A percentile compares a stretch with the other conserved stretches of the same genome.
Evolutionary conservation across 2,113 vertebrate genomes (phyloP).

Genomic region (Caretta caretta): DNA sequence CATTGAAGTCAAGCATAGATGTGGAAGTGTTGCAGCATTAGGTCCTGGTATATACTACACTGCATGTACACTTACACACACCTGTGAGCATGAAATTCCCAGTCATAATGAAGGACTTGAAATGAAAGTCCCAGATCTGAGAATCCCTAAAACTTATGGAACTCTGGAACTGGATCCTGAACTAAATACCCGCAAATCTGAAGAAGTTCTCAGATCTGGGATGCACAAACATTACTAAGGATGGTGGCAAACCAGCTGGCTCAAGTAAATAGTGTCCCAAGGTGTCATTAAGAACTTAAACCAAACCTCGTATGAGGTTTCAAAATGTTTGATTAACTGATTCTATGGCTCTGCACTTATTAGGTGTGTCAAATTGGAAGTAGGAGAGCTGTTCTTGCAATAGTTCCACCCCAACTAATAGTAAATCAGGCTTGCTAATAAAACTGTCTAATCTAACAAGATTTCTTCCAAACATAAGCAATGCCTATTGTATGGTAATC

Average conservation of each 20-base stretch:
- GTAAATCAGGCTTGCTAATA: background rate
- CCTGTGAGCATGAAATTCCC: background rate
- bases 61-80: accelerated
- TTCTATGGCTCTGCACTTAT: background rate
- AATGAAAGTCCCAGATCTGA: background rate
- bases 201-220: background rate
- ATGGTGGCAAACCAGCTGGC: background rate
- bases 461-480: background rate
- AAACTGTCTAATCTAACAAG: background rate
- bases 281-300: background rate
- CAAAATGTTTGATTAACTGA: background rate
- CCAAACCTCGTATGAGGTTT: background rate
- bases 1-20: background rate
- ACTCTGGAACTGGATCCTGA: background rate
- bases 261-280: background rate
- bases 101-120: background rate
- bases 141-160: background rate
- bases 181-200: background rate
- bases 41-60: background rate
- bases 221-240: background rate
- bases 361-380: background rate
- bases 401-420: background rate
- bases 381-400: background rate
- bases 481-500: background rate
- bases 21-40: background rate